phyloP scores from a whole-genome alignment of 2,797 vertebrate genomes.

The Sebastes goodei region DNA sequence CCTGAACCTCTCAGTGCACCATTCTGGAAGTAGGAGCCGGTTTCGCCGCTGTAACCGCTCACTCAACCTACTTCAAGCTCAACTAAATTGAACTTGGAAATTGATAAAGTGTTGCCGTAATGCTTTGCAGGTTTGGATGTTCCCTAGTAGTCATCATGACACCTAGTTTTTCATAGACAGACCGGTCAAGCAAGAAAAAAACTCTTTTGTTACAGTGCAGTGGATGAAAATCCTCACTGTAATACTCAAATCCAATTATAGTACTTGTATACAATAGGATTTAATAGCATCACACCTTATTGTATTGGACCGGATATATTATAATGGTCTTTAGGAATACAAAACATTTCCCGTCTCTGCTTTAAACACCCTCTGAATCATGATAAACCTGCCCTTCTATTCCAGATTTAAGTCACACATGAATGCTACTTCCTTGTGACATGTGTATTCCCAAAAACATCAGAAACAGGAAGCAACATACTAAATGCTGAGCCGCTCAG shows the following conservation, averaged over 20 bases:
- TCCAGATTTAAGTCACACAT: no score
- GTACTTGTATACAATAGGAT: neutral
- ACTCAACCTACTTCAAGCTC: neutral
- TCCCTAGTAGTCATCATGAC: neutral
- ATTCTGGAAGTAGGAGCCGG: no score
- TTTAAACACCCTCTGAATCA: no score
- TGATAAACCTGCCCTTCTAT: no score
- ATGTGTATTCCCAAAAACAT: no score
- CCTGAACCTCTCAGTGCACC: no score
- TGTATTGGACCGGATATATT: neutral
- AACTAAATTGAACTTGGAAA: neutral
- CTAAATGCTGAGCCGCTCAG: neutral
- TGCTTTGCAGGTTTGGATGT: neutral
- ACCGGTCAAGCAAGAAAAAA: neutral
- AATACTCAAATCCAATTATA: slow-evolving; percentile 17
- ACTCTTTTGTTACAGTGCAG: no score
- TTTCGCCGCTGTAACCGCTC: no score
- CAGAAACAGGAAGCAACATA: no score
- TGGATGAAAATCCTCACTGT: neutral
- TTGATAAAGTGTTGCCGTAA: neutral
- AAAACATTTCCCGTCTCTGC: neutral
- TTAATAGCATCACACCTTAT: neutral
- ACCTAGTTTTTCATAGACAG: neutral
- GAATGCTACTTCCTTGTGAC: no score
- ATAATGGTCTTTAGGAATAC: neutral